Conservation (phyloP, 2,888 invertebrate genomes). For the Sepioteuthis lessoniana region DNA sequence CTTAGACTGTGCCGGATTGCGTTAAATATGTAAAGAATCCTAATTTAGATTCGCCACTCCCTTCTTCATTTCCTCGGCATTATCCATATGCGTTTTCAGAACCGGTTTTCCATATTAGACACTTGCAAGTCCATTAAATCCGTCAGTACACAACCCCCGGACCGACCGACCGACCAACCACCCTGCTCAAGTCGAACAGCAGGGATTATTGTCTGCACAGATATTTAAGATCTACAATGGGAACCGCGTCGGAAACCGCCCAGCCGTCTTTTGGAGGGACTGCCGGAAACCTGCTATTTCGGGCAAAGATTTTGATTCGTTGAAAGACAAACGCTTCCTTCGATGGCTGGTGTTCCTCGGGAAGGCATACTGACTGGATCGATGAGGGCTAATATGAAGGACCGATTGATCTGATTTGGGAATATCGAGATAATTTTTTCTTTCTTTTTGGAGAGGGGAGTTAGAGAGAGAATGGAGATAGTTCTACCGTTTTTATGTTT, state of each 20-base stretch:
- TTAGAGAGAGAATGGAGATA: background rate
- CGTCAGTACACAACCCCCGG: background rate
- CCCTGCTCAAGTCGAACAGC: background rate
- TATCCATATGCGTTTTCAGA: background rate
- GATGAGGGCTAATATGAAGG: background rate
- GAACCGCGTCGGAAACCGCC: constrained; percentile 33
- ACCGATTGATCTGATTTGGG: background rate
- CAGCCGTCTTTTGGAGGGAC: background rate
- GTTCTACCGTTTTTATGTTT: background rate
- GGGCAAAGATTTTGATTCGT: background rate
- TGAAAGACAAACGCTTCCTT: constrained; percentile 23
- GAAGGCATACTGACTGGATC: constrained; percentile 33
- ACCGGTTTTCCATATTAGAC: constrained; percentile 33
- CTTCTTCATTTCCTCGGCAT: background rate
- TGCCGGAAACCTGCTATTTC: constrained; percentile 23
- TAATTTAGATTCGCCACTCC: background rate
- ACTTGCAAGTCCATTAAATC: background rate
- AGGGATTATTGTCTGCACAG: background rate
- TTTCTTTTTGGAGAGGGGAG: background rate
- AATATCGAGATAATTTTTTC: background rate
- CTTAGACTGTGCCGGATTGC: background rate
- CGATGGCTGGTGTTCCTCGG: background rate
- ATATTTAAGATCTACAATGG: constrained; percentile 33
- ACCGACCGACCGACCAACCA: background rate
- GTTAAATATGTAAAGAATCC: constrained; percentile 23